Evolutionary conservation across 2,113 vertebrate species (phyloP).

Genomic region (Dascyllus trimaculatus): DNA sequence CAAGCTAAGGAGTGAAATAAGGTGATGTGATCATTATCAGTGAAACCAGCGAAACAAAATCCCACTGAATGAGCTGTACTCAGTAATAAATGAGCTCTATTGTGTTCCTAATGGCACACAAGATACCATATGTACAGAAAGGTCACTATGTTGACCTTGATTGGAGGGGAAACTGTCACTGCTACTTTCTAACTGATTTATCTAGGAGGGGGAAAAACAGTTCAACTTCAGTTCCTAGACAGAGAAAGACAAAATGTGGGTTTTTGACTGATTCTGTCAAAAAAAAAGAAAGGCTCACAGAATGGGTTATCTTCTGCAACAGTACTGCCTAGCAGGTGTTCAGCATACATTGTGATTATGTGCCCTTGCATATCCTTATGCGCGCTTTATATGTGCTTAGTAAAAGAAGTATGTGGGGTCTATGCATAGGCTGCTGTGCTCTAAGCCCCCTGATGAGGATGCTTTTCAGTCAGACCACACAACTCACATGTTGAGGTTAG

Average conservation of each 20-base stretch:
- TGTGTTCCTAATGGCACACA: conserved; percentile 37
- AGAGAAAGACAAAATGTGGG: not conserved
- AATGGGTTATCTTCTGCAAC: not conserved
- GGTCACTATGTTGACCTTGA: conserved; percentile 20
- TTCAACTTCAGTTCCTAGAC: not conserved
- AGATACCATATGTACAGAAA: conserved; percentile 14
- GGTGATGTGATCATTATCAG: conserved; percentile 46
- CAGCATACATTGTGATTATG: not conserved
- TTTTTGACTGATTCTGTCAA: not conserved
- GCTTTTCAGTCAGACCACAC: conserved; percentile 62
- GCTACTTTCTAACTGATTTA: not conserved
- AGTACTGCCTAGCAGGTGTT: conserved; percentile 3
- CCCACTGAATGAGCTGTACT: conserved; percentile 20
- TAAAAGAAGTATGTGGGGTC: conserved; percentile 49
- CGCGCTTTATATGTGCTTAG: conserved; percentile 19
- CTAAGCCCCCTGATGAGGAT: conserved; percentile 44
- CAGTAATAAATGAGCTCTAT: conserved; percentile 48
- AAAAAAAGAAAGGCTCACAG: conserved; percentile 1
- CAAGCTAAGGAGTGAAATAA: conserved; percentile 21
- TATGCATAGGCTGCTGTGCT: conserved; percentile 26
- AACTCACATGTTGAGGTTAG: conserved; percentile 59
- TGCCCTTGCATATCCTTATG: not conserved
- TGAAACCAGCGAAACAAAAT: conserved; percentile 55
- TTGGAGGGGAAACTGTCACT: not conserved
- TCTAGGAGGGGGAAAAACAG: not conserved